Evolutionary conservation across 2,888 invertebrate species (phyloP).

Genomic region (Nezara viridula): DNA sequence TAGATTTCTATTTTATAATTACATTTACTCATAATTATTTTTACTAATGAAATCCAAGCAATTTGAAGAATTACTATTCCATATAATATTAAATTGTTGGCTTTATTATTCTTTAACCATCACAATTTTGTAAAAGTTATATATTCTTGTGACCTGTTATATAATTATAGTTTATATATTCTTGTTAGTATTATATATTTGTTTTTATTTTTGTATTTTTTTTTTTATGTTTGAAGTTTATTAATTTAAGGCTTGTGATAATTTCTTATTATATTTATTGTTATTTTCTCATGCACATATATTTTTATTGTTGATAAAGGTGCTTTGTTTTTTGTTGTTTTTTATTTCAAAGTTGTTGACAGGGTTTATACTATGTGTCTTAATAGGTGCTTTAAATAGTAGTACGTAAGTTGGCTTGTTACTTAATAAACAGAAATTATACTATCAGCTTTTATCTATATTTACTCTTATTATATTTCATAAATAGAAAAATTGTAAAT

Average conservation of each 20-base stretch:
- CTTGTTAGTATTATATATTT: too few relatives aligned
- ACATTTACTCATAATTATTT: too few relatives aligned
- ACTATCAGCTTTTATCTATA: not conserved
- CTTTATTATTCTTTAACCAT: too few relatives aligned
- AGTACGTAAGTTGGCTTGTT: not conserved
- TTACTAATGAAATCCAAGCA: too few relatives aligned
- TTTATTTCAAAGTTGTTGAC: conserved; percentile 17
- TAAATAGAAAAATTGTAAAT: not conserved
- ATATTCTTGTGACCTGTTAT: too few relatives aligned
- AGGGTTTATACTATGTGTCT: conserved; percentile 28
- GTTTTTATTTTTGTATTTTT: not conserved
- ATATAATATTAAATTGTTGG: too few relatives aligned
- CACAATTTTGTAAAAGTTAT: too few relatives aligned
- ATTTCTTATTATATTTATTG: not conserved
- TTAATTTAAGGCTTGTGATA: not conserved
- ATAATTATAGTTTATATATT: too few relatives aligned
- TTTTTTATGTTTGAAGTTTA: not conserved
- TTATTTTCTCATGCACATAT: not conserved
- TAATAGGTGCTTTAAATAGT: conserved; percentile 9
- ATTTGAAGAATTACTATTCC: too few relatives aligned
- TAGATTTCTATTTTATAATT: too few relatives aligned
- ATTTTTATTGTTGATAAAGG: not conserved
- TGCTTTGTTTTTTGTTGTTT: not conserved
- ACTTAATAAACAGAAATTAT: not conserved
- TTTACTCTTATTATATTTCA: not conserved